These are phyloP conservation scores for Tetranychus piercei DNA, from an alignment of 2,888 invertebrate genomes.

Conservation along the genomic window DNA sequence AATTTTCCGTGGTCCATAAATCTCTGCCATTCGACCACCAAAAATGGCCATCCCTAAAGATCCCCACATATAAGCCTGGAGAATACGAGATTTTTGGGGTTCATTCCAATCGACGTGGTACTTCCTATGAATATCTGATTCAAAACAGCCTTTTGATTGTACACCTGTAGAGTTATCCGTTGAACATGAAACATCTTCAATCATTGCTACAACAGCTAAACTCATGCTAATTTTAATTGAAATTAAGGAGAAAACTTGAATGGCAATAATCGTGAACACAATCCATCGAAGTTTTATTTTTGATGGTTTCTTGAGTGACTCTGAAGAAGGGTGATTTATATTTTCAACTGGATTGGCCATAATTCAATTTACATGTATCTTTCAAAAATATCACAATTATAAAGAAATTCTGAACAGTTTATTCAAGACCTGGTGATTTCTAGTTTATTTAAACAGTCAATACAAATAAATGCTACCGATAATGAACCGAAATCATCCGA, in stretches of 20 bases:
- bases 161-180: background rate
- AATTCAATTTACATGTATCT: background rate
- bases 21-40: slow-evolving; percentile 9
- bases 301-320: background rate
- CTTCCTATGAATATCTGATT: slow-evolving; percentile 47
- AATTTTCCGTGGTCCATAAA: slow-evolving; percentile 6
- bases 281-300: background rate
- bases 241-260: background rate
- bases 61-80: background rate
- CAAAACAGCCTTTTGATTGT: background rate
- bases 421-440: no score
- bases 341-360: background rate
- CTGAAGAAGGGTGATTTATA: background rate
- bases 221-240: background rate
- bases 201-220: background rate
- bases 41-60: background rate
- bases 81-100: slow-evolving; percentile 90
- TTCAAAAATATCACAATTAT: no score
- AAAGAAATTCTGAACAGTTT: no score
- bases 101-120: slow-evolving; percentile 98
- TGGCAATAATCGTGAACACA: background rate
- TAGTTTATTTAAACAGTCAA: no score
- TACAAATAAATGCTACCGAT: no score
- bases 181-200: background rate
- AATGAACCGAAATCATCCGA: no score